phyloP scores from a whole-genome alignment of 2,797 vertebrate species.

The Tangara arthus region DNA sequence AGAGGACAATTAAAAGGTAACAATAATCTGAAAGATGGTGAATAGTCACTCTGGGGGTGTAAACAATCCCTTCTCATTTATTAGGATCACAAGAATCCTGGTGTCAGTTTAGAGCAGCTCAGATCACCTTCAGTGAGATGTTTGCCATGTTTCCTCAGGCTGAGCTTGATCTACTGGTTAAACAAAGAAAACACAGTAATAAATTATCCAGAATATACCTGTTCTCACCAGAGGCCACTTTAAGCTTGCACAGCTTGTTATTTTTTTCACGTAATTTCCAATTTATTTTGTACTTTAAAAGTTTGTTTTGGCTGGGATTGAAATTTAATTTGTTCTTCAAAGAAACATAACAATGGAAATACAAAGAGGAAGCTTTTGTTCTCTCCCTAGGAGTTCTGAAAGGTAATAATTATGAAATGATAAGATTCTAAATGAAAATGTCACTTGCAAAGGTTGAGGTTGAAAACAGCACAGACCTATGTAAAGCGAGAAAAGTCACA shows the following conservation, averaged over 20 bases:
- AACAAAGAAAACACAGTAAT: constrained; percentile 47
- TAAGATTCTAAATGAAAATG: constrained; percentile 82
- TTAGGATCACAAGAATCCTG: neutral
- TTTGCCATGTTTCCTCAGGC: constrained; percentile 1
- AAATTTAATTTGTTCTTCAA: constrained; percentile 80
- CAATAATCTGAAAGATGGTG: neutral
- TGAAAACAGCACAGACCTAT: constrained; percentile 66
- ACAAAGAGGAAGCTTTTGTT: constrained; percentile 75
- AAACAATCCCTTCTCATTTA: neutral
- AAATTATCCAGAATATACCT: constrained; percentile 73
- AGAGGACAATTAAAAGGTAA: neutral
- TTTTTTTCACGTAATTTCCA: constrained; percentile 58
- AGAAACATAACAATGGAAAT: constrained; percentile 74
- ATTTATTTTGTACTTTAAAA: constrained; percentile 73
- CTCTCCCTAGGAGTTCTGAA: constrained; percentile 75
- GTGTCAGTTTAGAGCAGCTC: neutral
- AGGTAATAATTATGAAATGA: constrained; percentile 81
- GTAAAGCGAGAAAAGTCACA: constrained; percentile 70
- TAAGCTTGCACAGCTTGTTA: constrained; percentile 23
- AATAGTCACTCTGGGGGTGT: neutral
- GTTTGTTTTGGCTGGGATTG: constrained; percentile 75
- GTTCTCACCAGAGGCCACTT: constrained; percentile 12
- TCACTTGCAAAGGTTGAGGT: constrained; percentile 78
- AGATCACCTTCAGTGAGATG: neutral
- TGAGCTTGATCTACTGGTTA: neutral